phyloP scores from a whole-genome alignment of 2,797 vertebrate genomes.

The Hydrolagus colliei region DNA sequence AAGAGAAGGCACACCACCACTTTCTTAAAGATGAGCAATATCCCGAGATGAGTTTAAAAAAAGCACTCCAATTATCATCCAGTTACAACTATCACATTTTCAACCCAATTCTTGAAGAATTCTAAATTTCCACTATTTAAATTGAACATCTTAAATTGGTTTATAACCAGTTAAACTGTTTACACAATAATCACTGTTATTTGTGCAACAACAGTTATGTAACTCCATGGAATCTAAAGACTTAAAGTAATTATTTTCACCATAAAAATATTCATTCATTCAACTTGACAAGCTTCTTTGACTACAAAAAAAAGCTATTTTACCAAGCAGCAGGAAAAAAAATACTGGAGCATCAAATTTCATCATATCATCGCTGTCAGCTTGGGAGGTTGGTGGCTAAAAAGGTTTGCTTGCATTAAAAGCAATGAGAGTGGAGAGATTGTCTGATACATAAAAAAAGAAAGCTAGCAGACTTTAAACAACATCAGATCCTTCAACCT shows the following conservation, averaged over 20 bases:
- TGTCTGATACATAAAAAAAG: slow-evolving; percentile 21
- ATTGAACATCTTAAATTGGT: not conserved
- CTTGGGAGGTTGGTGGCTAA: slow-evolving; percentile 25
- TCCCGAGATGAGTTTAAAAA: no score
- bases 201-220: not conserved
- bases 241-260: not conserved
- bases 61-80: no score
- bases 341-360: slow-evolving; percentile 32
- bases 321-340: not conserved
- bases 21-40: no score
- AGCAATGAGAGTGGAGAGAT: slow-evolving; percentile 32
- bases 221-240: not conserved
- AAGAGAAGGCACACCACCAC: no score
- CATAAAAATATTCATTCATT: not conserved
- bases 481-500: slow-evolving; percentile 15
- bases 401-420: slow-evolving; percentile 30
- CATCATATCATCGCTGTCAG: slow-evolving; percentile 24
- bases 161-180: not conserved
- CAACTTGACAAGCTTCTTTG: not conserved
- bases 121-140: not conserved
- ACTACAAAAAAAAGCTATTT: slow-evolving; percentile 7
- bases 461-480: slow-evolving; percentile 33
- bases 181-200: not conserved
- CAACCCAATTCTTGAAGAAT: no score
- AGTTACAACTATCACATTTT: no score